phyloP scores from a whole-genome alignment of 2,888 invertebrate species.

The Epirrhoe alternata region DNA sequence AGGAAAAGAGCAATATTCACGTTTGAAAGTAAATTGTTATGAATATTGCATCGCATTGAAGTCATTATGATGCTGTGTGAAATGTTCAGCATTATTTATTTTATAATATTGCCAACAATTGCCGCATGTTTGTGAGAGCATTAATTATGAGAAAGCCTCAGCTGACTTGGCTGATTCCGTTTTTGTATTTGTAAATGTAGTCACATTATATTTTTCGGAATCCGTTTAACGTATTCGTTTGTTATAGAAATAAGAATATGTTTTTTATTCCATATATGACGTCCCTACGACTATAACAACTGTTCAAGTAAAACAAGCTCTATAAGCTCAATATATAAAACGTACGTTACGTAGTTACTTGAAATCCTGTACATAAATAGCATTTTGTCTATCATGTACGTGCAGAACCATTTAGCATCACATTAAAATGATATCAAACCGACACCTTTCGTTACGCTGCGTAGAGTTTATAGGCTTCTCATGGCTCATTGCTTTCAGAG shows the following conservation, averaged over 20 bases:
- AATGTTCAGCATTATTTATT: no score
- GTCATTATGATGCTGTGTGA: no score
- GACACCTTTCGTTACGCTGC: slow-evolving; percentile 1
- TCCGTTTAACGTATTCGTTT: no score
- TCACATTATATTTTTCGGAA: no score
- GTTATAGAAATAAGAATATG: no score
- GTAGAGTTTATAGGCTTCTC: not conserved
- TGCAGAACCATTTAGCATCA: not conserved
- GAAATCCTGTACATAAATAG: not conserved
- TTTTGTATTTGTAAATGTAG: no score
- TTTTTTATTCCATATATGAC: no score
- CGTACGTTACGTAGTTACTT: not conserved
- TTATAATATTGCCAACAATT: no score
- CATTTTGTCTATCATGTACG: not conserved
- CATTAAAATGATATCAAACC: not conserved
- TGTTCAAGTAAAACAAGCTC: not conserved
- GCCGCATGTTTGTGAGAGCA: no score
- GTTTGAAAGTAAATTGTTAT: slow-evolving; percentile 14
- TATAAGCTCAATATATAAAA: not conserved
- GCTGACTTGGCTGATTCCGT: no score
- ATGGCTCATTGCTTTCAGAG: slow-evolving; percentile 1
- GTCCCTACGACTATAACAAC: no score
- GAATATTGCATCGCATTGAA: slow-evolving; percentile 5
- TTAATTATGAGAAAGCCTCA: no score
- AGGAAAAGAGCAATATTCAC: slow-evolving; percentile 40